Evolutionary conservation across 2,797 vertebrate species (phyloP).

Genomic region (Pagetopsis macropterus): DNA sequence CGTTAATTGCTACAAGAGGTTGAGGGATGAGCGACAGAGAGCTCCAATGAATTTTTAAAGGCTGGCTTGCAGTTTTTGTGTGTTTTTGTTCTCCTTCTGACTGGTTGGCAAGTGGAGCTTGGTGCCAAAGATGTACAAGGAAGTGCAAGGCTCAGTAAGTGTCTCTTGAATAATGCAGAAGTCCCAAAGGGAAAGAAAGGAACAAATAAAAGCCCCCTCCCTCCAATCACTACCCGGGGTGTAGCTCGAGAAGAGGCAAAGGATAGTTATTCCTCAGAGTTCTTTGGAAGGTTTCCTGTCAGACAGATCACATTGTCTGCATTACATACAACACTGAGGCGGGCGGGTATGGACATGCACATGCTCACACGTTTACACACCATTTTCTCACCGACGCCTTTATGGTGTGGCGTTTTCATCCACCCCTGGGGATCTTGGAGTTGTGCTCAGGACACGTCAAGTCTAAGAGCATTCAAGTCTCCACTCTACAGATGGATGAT

Average conservation of each 20-base stretch:
- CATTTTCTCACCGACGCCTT: constrained; percentile 43
- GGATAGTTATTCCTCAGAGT: constrained; percentile 43
- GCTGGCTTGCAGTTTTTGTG: constrained; percentile 62
- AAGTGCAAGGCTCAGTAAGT: constrained; percentile 82
- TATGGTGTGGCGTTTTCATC: constrained; percentile 53
- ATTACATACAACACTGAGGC: background rate
- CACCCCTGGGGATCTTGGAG: constrained; percentile 34
- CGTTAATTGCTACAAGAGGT: constrained; percentile 76
- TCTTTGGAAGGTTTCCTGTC: constrained; percentile 49
- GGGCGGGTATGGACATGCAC: constrained; percentile 17
- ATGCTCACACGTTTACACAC: constrained; percentile 18
- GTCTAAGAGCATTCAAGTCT: constrained; percentile 22
- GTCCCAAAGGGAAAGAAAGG: constrained; percentile 62
- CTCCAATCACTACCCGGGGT: constrained; percentile 6
- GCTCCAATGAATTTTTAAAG: constrained; percentile 80
- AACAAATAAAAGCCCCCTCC: constrained; percentile 37
- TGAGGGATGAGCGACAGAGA: constrained; percentile 71
- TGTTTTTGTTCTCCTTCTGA: constrained; percentile 40
- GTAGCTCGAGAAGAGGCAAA: constrained; percentile 50
- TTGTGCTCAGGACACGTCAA: constrained; percentile 32
- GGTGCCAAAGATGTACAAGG: constrained; percentile 80
- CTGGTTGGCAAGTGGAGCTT: constrained; percentile 72
- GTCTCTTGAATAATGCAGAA: constrained; percentile 83
- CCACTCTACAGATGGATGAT: constrained; percentile 12
- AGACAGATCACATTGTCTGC: constrained; percentile 43